Base-by-base conservation (phyloP, 2,888 invertebrate species). In the Oasisia sp. region DNA sequence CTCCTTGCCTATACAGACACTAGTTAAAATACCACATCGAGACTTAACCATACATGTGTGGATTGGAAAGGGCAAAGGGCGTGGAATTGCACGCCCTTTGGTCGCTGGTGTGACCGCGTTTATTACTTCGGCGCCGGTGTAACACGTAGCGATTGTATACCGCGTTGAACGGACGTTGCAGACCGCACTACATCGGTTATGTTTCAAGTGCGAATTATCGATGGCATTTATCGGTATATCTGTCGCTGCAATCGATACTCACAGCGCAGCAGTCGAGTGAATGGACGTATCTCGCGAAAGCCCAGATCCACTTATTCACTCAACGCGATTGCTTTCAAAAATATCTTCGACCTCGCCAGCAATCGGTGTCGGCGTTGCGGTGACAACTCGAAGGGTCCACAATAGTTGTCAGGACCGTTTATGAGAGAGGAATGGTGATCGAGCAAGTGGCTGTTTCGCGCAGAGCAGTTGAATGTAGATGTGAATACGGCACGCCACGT, bases 141-240 rank as follows among this genome's bases (percentile, higher is more conserved):
- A 74, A 74, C 74, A 74, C 27, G 14, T 74, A 74, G 74, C 27
- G 74, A 74, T 74, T 74, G 74, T 74, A 74, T 74, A 19, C 74
- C 74, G 74, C 27, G 74, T 74, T 19, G 74, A 74, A 27, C 74
- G 74, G 74, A 27, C 74, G 74, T n/a, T n/a, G 74, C n/a, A 74
- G 74, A 7, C 74, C 7, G 27, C 74, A 7, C 27, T n/a, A n/a
- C 27, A 19, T 74, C 74, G 74, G 74, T 27, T 74, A 3, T 74
- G 74, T 74, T 74, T 74, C 74, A 74, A 74, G 27, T 74, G 74
- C 74, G 74, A 74, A 74, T 74, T 74, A 74, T 74, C 74, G 74
- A 74, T 74, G 74, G 74, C 27, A 74, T 74, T 74, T 74, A 74
- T 74, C 74, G 74, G 74, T n/a, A 74, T 74, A 74, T 74, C 74